phyloP scores from a whole-genome alignment of 2,888 invertebrate genomes.

The Cyaniris semiargus region DNA sequence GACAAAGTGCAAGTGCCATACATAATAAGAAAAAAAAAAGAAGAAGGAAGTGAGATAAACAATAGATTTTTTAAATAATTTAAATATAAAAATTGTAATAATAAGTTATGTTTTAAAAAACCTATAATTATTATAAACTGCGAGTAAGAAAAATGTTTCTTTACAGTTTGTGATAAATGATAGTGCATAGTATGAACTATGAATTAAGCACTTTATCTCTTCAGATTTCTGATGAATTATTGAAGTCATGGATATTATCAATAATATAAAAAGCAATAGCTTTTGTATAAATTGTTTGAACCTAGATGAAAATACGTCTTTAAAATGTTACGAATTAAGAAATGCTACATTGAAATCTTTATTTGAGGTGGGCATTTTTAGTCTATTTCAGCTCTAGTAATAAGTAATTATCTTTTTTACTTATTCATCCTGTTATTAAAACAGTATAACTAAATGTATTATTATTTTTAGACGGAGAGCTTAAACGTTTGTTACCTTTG shows the following conservation, averaged over 20 bases:
- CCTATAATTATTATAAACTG: background rate
- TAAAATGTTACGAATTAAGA: slow-evolving; percentile 50
- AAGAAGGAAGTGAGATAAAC: no score
- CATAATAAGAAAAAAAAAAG: no score
- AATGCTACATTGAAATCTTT: slow-evolving; percentile 53
- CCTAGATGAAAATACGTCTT: slow-evolving; percentile 45
- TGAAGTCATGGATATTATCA: background rate
- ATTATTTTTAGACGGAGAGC: slow-evolving; percentile 51
- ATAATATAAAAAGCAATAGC: background rate
- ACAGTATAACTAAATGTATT: background rate
- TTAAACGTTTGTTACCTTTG: slow-evolving; percentile 60
- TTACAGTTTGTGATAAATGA: background rate
- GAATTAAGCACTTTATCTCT: background rate
- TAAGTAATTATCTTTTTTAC: no score
- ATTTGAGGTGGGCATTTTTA: slow-evolving; percentile 54
- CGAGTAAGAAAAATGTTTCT: background rate
- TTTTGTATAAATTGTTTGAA: slow-evolving; percentile 58
- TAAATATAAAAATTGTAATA: no score
- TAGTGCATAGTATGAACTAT: no score
- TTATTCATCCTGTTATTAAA: background rate
- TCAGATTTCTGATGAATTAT: background rate
- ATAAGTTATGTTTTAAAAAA: no score
- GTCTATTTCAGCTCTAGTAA: background rate
- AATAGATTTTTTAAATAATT: no score
- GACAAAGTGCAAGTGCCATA: no score